Percentiles rank a stretch among this genome's conserved stretches.
Conservation (phyloP, 2,888 invertebrate genomes). For the Heliconius hortense region DNA sequence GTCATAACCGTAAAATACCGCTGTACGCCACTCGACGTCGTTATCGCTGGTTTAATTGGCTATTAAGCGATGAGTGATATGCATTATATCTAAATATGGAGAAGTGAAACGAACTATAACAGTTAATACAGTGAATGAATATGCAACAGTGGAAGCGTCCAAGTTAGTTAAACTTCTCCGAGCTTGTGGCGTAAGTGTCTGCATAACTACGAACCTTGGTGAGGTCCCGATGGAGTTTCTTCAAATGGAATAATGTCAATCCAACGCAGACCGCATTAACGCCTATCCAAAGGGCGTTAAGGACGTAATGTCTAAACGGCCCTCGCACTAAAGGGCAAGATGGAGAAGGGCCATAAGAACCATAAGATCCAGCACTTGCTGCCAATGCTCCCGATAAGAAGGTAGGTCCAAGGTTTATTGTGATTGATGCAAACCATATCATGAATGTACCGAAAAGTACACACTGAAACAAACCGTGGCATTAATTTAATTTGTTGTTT, state of each 20-base stretch:
- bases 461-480: constrained; percentile 83
- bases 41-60: constrained; percentile 51
- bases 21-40: constrained; percentile 58
- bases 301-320: constrained; percentile 93
- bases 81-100: constrained; percentile 60
- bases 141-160: constrained; percentile 30
- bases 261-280: constrained; percentile 93
- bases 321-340: constrained; percentile 94
- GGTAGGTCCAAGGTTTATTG: constrained; percentile 94
- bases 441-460: constrained; percentile 95
- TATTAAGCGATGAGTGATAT: constrained; percentile 62
- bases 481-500: background rate
- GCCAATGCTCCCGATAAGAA: constrained; percentile 92
- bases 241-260: constrained; percentile 91
- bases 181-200: constrained; percentile 8
- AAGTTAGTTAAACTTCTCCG: constrained; percentile 38
- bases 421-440: constrained; percentile 96
- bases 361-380: constrained; percentile 87
- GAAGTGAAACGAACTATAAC: constrained; percentile 47
- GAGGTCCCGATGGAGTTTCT: constrained; percentile 90
- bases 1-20: constrained; percentile 52
- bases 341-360: constrained; percentile 86
- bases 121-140: constrained; percentile 38
- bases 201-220: constrained; percentile 81
- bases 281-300: constrained; percentile 94